Conservation (phyloP, 2,797 vertebrate species). For the Eulemur albifrons region DNA sequence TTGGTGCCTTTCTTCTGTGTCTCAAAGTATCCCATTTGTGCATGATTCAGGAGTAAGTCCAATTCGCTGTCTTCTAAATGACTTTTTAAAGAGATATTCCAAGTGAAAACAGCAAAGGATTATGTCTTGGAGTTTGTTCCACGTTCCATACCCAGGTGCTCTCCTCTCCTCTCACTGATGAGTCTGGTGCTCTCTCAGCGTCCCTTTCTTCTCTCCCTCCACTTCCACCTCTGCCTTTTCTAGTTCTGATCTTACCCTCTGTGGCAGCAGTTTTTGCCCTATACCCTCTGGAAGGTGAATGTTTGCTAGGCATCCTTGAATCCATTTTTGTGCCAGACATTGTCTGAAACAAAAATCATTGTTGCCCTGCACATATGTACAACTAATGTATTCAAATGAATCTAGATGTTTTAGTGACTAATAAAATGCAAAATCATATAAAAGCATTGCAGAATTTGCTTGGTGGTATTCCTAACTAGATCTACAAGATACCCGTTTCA, state of each 20-base stretch:
- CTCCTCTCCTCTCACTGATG: not conserved
- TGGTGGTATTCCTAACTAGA: not conserved
- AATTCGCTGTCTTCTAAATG: not conserved
- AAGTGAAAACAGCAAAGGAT: not conserved
- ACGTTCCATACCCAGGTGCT: not conserved
- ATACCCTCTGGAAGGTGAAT: not conserved
- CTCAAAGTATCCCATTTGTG: not conserved
- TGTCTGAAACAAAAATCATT: not conserved
- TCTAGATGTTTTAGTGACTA: not conserved
- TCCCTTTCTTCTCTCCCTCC: not conserved
- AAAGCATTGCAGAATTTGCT: not conserved
- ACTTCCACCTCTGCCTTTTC: not conserved
- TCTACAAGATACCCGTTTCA: not conserved
- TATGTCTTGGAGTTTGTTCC: not conserved
- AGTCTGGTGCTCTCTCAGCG: not conserved
- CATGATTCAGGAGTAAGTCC: not conserved
- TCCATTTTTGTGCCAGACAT: not conserved
- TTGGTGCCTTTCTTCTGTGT: not conserved
- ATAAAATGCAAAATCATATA: not conserved
- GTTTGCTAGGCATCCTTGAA: not conserved
- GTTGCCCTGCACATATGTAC: not conserved
- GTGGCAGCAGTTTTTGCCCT: accelerated
- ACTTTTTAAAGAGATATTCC: not conserved
- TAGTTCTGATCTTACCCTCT: not conserved
- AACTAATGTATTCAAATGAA: not conserved